These are phyloP conservation scores for Pachydiplax longipennis DNA, from an alignment of 2,888 invertebrate genomes.

Conservation along the genomic window DNA sequence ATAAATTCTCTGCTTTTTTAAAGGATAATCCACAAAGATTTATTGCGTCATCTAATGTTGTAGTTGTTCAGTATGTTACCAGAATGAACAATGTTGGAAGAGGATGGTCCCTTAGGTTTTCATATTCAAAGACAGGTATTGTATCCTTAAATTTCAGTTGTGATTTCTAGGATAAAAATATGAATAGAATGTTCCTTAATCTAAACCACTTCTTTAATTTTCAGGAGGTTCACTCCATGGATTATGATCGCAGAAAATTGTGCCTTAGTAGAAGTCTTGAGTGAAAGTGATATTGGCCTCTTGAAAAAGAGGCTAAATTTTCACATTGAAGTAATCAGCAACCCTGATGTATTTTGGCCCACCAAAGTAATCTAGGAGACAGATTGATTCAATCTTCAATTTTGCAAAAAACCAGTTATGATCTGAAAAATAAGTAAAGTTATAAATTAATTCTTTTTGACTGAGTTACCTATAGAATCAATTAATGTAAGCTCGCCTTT, in stretches of 20 bases:
- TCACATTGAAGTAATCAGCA: slow-evolving; percentile 66
- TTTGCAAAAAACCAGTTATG: slow-evolving; percentile 76
- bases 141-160: too few relatives aligned
- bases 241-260: background rate
- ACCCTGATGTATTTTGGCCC: slow-evolving; percentile 72
- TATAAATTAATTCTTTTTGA: background rate
- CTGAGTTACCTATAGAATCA: background rate
- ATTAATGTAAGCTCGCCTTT: slow-evolving; percentile 59
- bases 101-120: slow-evolving; percentile 69
- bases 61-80: slow-evolving; percentile 70
- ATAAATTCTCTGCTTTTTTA: slow-evolving; percentile 47
- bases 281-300: too few relatives aligned
- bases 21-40: slow-evolving; percentile 68
- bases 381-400: slow-evolving; percentile 75
- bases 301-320: background rate
- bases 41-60: slow-evolving; percentile 63
- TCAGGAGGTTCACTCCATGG: background rate
- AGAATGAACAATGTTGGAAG: slow-evolving; percentile 74
- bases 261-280: background rate
- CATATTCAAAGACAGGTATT: slow-evolving; percentile 51
- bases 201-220: background rate
- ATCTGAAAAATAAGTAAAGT: slow-evolving; percentile 33
- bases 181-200: background rate
- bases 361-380: slow-evolving; percentile 82
- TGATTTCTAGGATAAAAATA: background rate